Evolutionary conservation across 2,888 invertebrate species (phyloP), one percentile per base, ranked within the genome.

Genomic region (Aproaerema taeniolella): DNA sequence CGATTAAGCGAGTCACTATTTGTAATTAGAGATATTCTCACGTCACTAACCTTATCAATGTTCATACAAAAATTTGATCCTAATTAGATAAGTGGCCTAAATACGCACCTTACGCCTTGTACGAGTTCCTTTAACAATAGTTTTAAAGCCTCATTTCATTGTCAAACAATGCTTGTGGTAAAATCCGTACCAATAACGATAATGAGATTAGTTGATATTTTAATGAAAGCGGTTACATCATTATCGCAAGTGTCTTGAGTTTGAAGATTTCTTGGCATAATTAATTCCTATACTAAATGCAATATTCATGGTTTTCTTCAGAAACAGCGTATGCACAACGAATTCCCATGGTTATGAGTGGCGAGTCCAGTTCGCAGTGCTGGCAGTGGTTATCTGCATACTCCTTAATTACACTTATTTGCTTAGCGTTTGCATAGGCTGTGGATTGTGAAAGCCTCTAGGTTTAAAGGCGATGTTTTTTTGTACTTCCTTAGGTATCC

Each of bases 11-110:
- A 64, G 66, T 58, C 63, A 58, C 58, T 49, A 47, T 58, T 54
- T 55, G 57, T 74, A 71, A 75, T 74, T 70, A 66, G 55, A 53
- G 51, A 53, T 53, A 50, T 70, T 72, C 67, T 58, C 72, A 69
- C 62, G 65, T 66, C 55, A 28, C 24, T 26, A 11, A 41, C 49
- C 49, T 53, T 52, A 53, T 56, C 50, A 47, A 43, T 46, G 45
- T 34, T 41, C 32, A 37, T 32, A 41, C 41, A 45, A 45, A 53
- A 47, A 54, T 47, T 37, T 46, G 46, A 46, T 46, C 49, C 46
- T 53, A 53, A 53, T 55, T 53, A 45, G 47, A 50, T 53, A 48
- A 50, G 45, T 49, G 51, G 38, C 47, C 48, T 41, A 49, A 50
- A 52, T 50, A 46, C 37, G 13, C 17, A 45, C 30, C 30, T 43